phyloP scores from a whole-genome alignment of 2,113 vertebrate genomes.

The Sinosuthora webbiana region DNA sequence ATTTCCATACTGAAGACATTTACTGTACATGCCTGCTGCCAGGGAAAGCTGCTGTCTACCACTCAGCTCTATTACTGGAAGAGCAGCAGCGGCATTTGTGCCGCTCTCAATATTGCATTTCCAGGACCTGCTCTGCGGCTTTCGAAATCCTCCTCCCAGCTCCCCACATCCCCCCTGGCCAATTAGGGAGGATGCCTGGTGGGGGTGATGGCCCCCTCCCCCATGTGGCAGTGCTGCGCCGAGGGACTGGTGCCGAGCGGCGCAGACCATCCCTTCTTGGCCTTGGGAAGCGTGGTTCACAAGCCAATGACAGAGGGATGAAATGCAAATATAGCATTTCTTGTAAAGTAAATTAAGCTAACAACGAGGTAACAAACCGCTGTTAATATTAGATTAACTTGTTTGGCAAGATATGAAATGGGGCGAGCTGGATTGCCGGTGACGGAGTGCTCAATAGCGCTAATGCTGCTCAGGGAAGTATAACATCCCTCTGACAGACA shows the following conservation, averaged over 20 bases:
- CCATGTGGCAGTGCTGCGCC: fast-evolving
- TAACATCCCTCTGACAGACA: conserved; percentile 39
- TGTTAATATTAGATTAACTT: conserved; percentile 70
- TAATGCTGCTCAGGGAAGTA: conserved; percentile 48
- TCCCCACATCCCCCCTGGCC: neutral
- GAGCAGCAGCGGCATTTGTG: neutral
- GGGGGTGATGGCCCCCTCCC: neutral
- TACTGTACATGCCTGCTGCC: conserved; percentile 42
- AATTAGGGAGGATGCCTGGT: neutral
- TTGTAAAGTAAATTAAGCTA: conserved; percentile 70
- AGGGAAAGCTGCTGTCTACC: conserved; percentile 48
- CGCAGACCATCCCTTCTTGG: neutral
- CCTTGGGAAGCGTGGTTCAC: neutral
- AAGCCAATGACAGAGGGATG: conserved; percentile 8
- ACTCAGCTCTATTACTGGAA: conserved; percentile 62
- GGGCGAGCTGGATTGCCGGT: conserved; percentile 38
- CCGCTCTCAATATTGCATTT: conserved; percentile 24
- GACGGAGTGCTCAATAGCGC: conserved; percentile 3
- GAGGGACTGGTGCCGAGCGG: neutral
- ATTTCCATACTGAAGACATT: conserved; percentile 59
- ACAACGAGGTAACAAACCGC: conserved; percentile 57
- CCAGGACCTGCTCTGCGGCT: conserved; percentile 40
- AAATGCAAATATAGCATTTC: conserved; percentile 53
- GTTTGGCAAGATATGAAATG: conserved; percentile 57
- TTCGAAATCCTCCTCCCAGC: neutral